Evolutionary conservation across 2,797 vertebrate species (phyloP), one percentile per base, ranked within the genome.

Genomic region (Diglossa cyanea): DNA sequence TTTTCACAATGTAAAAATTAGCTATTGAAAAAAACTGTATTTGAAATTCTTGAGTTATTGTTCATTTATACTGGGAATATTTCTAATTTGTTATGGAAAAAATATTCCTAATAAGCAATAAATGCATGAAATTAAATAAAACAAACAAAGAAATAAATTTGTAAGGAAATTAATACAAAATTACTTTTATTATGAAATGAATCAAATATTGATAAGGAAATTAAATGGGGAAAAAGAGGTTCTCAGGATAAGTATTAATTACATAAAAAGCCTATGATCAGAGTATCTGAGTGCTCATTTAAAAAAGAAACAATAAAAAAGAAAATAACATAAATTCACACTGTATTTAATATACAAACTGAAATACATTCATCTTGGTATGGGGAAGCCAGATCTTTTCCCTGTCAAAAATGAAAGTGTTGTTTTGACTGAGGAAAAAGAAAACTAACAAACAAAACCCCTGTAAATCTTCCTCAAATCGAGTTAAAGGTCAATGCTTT

Each of bases 401-500:
- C 2, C 10, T 55, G 8, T 35, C 7, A 67, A 70, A 86, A 71
- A 17, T 12, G 2, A 63, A 87, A 58, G 2, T 57, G 15, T 8
- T 67, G 4, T 40, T 83, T 90, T 61, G 15, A 48, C 7, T 44
- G 11, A 61, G 9, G 28, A 1, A 65, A 92, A 70, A 65, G 1
- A 2, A 79, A 44, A 30, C 1, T 13, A 63, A 17, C 8, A 45
- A 66, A 26, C 2, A 61, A 37, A 48, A 13, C 1, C 3, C 1
- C 11, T 42, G 4, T 37, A 78, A 35, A 24, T 50, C 14, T 86
- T 74, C 10, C 20, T 45, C 19, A 10, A 44, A 78, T 13, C 30
- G 7, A 71, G 10, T 50, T 40, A 71, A 74, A 77, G 0, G 0
- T 58, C 19, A 4, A n/a, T 24, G n/a, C 0, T 72, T 54, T 63